Base-by-base conservation (phyloP, 2,797 vertebrate species). In the Enteromius radiatus region DNA sequence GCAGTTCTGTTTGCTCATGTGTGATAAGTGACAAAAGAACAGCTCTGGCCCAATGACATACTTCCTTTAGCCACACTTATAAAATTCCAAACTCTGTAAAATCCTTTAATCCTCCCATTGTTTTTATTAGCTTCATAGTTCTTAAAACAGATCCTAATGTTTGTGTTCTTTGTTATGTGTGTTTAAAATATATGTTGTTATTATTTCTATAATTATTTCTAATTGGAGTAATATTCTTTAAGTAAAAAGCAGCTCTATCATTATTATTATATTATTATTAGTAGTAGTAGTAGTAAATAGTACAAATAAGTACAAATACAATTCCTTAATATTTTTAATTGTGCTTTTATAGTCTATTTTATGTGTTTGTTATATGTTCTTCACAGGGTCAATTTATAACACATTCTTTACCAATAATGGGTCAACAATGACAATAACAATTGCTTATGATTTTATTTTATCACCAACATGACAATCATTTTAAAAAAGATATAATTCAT, bases 1-100 rank as follows among this genome's bases (percentile, higher is more conserved):
- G 49, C 21, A 80, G 11, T 74, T 64, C 28, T 65, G 45, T 81
- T 81, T 81, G 43, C 43, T 49, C 43, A 38, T 52, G 45, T 65
- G 21, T 7, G 28, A 38, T 23, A 61, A 63, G 14, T 36, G 31
- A 17, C 41, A 38, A 78, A 54, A 78, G 47, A 21, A 54, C 64
- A 54, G 1, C 9, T 65, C 7, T 78, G 19, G 12, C 23, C 10
- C 12, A 2, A 56, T 26, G 17, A 19, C 4, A 68, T 28, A 56
- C 10, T 7, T 0, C 21, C 11, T 45, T 15, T 67, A 65, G 45
- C 26, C 14, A 54, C 45, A 19, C 15, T 26, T 19, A 19, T 52
- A 36, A 19, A 78, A 54, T 12, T 19, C 3, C 7, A 70, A 45
- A 1, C 26, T 63, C 14, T 63, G 17, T 77, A 76, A 63, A 76